Evolutionary conservation across 1,140 invertebrate genomes (phyloP).

Genomic region (Antheraea mylitta): DNA sequence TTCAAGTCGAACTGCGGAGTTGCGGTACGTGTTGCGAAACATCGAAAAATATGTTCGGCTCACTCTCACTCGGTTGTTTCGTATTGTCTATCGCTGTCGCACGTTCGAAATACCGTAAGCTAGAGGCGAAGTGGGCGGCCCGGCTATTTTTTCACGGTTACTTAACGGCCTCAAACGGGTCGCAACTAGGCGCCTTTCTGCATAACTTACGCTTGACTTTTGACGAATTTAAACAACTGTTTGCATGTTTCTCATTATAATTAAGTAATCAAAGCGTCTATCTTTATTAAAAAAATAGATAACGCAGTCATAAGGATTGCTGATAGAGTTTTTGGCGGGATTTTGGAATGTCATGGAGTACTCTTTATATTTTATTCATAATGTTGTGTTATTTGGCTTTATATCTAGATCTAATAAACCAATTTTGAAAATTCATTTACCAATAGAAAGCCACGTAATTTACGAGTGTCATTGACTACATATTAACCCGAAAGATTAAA

Average conservation of each 20-base stretch:
- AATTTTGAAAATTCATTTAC: too few relatives aligned
- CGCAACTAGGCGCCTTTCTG: slow-evolving; percentile 40
- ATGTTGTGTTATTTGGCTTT: too few relatives aligned
- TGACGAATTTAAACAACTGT: slow-evolving; percentile 42
- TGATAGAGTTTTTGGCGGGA: too few relatives aligned
- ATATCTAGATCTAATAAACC: too few relatives aligned
- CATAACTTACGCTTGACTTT: slow-evolving; percentile 48
- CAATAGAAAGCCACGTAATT: too few relatives aligned
- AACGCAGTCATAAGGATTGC: too few relatives aligned
- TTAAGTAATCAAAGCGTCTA: too few relatives aligned
- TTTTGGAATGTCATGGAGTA: too few relatives aligned
- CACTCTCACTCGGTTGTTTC: slow-evolving; percentile 26
- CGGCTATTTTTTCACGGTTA: slow-evolving; percentile 63
- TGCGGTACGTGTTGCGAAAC: slow-evolving; percentile 18
- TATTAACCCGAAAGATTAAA: too few relatives aligned
- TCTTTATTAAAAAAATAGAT: too few relatives aligned
- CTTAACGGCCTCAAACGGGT: slow-evolving; percentile 57
- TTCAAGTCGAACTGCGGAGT: slow-evolving; percentile 47
- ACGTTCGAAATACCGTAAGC: slow-evolving; percentile 68
- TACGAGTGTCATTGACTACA: too few relatives aligned
- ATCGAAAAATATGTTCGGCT: slow-evolving; percentile 39
- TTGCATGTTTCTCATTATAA: not conserved
- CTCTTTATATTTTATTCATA: too few relatives aligned
- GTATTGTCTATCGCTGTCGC: slow-evolving; percentile 38
- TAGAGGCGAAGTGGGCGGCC: slow-evolving; percentile 49